Base-by-base conservation (phyloP, 2,113 vertebrate genomes). In the Gnathonemus echidnorhynchus region DNA sequence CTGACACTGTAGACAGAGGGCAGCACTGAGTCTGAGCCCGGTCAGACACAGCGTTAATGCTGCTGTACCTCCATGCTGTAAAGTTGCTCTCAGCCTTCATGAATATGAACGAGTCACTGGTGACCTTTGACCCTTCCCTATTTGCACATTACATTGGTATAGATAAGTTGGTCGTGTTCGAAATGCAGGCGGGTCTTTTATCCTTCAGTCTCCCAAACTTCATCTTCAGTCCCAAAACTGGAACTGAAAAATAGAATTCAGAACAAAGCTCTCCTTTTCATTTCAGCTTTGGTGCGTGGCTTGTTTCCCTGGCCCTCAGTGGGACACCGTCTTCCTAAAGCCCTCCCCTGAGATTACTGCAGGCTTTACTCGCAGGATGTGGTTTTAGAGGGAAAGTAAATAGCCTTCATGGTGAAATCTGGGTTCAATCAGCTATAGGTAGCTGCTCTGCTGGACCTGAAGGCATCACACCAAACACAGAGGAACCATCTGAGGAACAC, bases 1-100 rank as follows among this genome's bases (percentile, higher is more conserved):
- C 92, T 92, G 93, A 95, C 92, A 94, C 95, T 21, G 2, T 19
- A 24, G 39, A 24, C 8, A 46, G 21, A 42, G 80, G 45, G 80
- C 45, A 19, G 42, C 39, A 39, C 39, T 84, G 6, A 48, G 39
- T n/a, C 42, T 24, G 11, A 19, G 17, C 19, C 19, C 5, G 7
- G 39, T 46, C 39, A 84, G 42, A 39, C 6, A 3, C 39, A 9
- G 42, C 0, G 42, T 39, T 11, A 39, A 77, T 39, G 35, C 70
- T 17, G 70, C 70, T 35, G 10, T 74, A 74, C 27, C 3, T n/a
- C 1, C 10, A 31, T 31, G 62, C n/a, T 31, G 62, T 24, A 58
- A 24, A 24, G 11, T 74, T 74, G 70, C 10, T 35, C 27, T 5
- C 9, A 39, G 31, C 70, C 27, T 74, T 74, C 13, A 5, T 74